Percentiles rank a stretch among this genome's conserved stretches.
These are phyloP conservation scores for Leuciscus idus DNA, from an alignment of 2,113 vertebrate species.

Conservation along the genomic window DNA sequence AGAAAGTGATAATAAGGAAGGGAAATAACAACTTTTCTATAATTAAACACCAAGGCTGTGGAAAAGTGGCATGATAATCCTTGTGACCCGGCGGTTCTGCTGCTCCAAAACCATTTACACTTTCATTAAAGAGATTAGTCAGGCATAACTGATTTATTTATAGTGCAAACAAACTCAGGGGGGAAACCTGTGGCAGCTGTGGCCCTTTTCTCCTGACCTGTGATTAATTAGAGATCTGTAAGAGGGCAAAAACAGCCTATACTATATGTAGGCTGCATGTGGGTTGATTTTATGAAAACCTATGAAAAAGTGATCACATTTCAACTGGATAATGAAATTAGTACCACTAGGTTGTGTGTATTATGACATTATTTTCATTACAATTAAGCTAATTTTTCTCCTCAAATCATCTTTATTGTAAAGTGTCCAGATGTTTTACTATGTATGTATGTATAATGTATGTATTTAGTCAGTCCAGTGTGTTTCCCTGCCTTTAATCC, in stretches of 20 bases:
- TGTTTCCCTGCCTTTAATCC: not conserved
- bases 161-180: slow-evolving; percentile 67
- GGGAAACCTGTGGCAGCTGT: slow-evolving; percentile 69
- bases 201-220: slow-evolving; percentile 47
- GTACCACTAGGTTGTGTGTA: too few species aligned
- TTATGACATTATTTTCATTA: too few species aligned
- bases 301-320: too few species aligned
- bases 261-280: not conserved
- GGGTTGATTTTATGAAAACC: too few species aligned
- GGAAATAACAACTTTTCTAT: slow-evolving; percentile 68
- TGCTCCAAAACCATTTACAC: slow-evolving; percentile 76
- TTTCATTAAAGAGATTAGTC: slow-evolving; percentile 81
- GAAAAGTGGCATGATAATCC: slow-evolving; percentile 74
- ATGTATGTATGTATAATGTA: too few species aligned
- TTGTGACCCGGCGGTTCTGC: slow-evolving; percentile 70
- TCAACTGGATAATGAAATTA: too few species aligned
- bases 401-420: too few species aligned
- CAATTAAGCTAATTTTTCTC: too few species aligned
- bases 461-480: too few species aligned
- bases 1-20: slow-evolving; percentile 58
- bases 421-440: too few species aligned
- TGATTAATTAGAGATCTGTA: slow-evolving; percentile 64
- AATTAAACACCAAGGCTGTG: slow-evolving; percentile 77
- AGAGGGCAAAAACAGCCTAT: slow-evolving; percentile 33
- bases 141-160: slow-evolving; percentile 74